These are phyloP conservation scores for Drusus annulatus DNA, from an alignment of 1,140 invertebrate genomes.

Conservation along the genomic window DNA sequence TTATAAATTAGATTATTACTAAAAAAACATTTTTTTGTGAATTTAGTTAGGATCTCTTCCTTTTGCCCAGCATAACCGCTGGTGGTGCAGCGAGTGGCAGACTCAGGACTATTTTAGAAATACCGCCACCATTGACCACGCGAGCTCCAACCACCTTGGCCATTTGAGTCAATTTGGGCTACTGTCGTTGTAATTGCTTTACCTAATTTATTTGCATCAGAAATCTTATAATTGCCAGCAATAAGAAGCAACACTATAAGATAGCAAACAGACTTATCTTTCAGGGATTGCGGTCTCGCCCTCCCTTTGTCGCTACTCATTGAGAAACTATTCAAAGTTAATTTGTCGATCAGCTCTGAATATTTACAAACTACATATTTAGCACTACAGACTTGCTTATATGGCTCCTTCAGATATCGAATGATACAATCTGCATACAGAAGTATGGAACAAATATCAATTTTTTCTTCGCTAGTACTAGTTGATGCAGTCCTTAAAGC, in stretches of 20 bases:
- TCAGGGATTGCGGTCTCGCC: conserved; percentile 46
- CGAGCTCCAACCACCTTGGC: conserved; percentile 50
- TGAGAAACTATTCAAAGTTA: conserved; percentile 50
- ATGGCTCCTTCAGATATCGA: conserved; percentile 44
- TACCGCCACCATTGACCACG: conserved; percentile 11
- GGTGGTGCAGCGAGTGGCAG: conserved; percentile 40
- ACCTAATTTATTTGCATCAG: conserved; percentile 37
- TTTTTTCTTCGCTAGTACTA: background rate
- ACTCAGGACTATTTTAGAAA: conserved; percentile 45
- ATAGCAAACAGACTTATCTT: conserved; percentile 56
- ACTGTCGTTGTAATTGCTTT: conserved; percentile 30
- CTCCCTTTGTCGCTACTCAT: conserved; percentile 52
- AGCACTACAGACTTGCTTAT: conserved; percentile 35
- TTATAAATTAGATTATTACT: background rate
- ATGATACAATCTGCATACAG: conserved; percentile 56
- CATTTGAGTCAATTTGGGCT: conserved; percentile 43
- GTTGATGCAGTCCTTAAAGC: conserved; percentile 12
- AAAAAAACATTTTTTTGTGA: too few species aligned
- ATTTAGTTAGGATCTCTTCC: background rate
- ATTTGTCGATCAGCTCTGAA: conserved; percentile 49
- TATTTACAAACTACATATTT: conserved; percentile 48
- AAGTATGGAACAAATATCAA: conserved; percentile 40
- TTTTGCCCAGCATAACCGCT: background rate
- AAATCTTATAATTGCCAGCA: conserved; percentile 39
- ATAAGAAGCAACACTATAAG: conserved; percentile 50